Conservation (phyloP, 2,113 vertebrate genomes). For the Notarius lentiginosus region DNA sequence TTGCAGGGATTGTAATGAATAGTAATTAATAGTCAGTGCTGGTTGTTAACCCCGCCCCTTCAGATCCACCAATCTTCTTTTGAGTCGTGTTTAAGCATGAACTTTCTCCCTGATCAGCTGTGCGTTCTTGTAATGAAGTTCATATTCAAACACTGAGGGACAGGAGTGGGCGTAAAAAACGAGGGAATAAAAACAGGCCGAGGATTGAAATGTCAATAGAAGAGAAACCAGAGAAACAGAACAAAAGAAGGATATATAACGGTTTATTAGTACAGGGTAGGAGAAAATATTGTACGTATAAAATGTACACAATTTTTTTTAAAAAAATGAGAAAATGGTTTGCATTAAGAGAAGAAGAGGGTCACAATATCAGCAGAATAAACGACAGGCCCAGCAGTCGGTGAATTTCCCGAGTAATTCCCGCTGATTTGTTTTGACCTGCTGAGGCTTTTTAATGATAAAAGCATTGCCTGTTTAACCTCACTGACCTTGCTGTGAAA, state of each 20-base stretch:
- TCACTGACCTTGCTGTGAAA: constrained; percentile 11
- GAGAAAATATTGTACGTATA: background rate
- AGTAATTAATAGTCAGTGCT: background rate
- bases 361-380: constrained; percentile 4
- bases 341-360: background rate
- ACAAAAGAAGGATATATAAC: too few species aligned
- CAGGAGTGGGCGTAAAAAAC: background rate
- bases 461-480: constrained; percentile 6
- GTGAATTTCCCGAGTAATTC: constrained; percentile 13
- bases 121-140: background rate
- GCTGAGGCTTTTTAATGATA: constrained; percentile 23
- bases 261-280: background rate
- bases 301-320: background rate
- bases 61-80: background rate
- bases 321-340: background rate
- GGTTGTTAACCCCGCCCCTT: background rate
- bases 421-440: constrained; percentile 24
- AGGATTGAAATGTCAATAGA: too few species aligned
- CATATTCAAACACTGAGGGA: background rate
- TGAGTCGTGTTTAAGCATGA: background rate
- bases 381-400: background rate
- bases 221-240: background rate
- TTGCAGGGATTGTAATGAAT: background rate
- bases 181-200: too few species aligned
- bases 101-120: background rate